phyloP scores from a whole-genome alignment of 2,888 invertebrate genomes.

The Leucophora obtusa region DNA sequence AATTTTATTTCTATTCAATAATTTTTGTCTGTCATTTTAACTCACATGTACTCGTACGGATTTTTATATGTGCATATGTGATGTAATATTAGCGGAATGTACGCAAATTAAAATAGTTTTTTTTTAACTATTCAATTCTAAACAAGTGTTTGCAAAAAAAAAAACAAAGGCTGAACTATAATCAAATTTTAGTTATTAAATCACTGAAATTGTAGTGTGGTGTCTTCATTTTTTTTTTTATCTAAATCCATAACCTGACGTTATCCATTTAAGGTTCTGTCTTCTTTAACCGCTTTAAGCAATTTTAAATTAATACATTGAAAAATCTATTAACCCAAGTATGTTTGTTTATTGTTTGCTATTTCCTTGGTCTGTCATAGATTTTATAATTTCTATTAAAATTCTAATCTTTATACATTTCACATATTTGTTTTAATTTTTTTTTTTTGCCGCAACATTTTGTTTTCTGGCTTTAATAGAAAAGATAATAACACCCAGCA shows the following conservation, averaged over 20 bases:
- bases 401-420: slow-evolving; percentile 61
- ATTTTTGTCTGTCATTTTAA: slow-evolving; percentile 9
- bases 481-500: slow-evolving; percentile 58
- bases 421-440: slow-evolving; percentile 20
- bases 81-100: slow-evolving; percentile 50
- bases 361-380: slow-evolving; percentile 21
- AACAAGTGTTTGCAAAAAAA: slow-evolving; percentile 1
- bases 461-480: slow-evolving; percentile 52
- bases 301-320: not conserved
- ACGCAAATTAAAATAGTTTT: slow-evolving; percentile 11
- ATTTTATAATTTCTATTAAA: slow-evolving; percentile 60
- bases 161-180: too few species aligned
- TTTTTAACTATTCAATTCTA: slow-evolving; percentile 30
- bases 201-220: too few species aligned
- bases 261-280: not conserved
- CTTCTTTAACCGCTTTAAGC: not conserved
- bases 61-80: slow-evolving; percentile 29
- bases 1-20: slow-evolving; percentile 13
- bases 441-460: slow-evolving; percentile 46
- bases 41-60: not conserved
- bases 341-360: slow-evolving; percentile 1
- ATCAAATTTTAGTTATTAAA: too few species aligned
- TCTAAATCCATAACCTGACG: not conserved
- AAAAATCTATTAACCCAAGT: not conserved
- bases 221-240: too few species aligned